These are phyloP conservation scores for Melanophora roralis DNA, from an alignment of 2,888 invertebrate genomes.

Conservation along the genomic window DNA sequence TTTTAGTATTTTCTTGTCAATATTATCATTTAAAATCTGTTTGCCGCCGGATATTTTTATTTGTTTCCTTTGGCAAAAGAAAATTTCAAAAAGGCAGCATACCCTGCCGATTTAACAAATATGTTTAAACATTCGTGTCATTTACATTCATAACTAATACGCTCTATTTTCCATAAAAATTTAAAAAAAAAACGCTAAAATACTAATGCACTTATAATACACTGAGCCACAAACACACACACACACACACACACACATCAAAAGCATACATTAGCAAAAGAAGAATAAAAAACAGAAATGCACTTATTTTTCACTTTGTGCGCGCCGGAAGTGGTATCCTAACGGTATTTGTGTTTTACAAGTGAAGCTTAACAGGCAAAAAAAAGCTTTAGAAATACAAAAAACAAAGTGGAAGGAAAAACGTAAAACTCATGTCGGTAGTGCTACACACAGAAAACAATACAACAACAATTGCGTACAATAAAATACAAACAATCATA, in stretches of 20 bases:
- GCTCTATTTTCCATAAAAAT: conserved; percentile 60
- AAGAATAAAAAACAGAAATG: conserved; percentile 46
- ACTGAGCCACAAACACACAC: too few species aligned
- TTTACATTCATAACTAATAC: conserved; percentile 65
- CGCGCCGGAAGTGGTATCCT: conserved; percentile 63
- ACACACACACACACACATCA: not conserved
- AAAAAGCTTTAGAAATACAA: conserved; percentile 41
- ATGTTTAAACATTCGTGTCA: conserved; percentile 57
- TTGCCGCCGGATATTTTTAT: too few species aligned
- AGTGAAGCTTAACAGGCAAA: conserved; percentile 54
- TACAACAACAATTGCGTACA: conserved; percentile 23
- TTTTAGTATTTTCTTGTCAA: too few species aligned
- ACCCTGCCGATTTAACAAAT: conserved; percentile 6
- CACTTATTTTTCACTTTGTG: conserved; percentile 53
- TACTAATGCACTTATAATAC: conserved; percentile 40
- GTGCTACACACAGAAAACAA: conserved; percentile 55
- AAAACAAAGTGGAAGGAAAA: conserved; percentile 11
- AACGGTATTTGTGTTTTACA: conserved; percentile 59
- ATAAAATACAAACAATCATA: not conserved
- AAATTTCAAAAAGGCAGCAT: conserved; percentile 10
- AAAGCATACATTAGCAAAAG: conserved; percentile 20
- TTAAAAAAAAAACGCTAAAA: conserved; percentile 60
- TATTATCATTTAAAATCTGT: too few species aligned
- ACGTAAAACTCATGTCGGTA: conserved; percentile 56
- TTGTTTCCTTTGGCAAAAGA: not conserved